Base-by-base conservation (phyloP, 2,113 vertebrate genomes). In the Labeo catla region DNA sequence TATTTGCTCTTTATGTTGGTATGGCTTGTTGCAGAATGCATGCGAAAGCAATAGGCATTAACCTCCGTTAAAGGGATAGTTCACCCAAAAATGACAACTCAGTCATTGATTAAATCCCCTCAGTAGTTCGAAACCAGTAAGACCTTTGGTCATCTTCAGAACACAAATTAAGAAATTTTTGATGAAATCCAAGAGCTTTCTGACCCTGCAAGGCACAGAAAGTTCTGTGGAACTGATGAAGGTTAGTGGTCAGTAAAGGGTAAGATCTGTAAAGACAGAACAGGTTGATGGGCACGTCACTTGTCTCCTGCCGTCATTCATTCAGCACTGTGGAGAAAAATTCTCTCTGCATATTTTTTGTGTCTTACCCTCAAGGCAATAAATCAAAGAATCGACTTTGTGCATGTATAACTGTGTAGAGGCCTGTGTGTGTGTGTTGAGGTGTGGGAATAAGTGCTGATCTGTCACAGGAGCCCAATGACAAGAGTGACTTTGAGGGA, bases 401-500 rank as follows among this genome's bases (percentile, higher is more conserved):
- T 66, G 50, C 76, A 76, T 74, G 52, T 76, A 59, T 63, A 76
- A 70, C 43, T 61, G 19, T 70, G 36, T 43, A 36, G 28, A 50
- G 13, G 66, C 28, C 4, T 16, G n/a, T 65, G 57, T 59, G 57
- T 59, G 57, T 59, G 57, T 65, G 63, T 66, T 11, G 21, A 13
- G 52, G 65, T 81, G 76, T 85, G 34, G 45, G 70, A 81, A 65
- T 68, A 88, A 87, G 36, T 80, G 86, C 66, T 77, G 78, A 89
- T 89, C 83, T 88, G 86, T 90, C 76, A 84, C 73, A 34, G 77
- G 52, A 85, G 84, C 54, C 70, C 83, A 86, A 85, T 86, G 87
- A 81, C 57, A 49, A 68, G 45, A 57, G 23, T 89, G 85, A 90
- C 87, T 89, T 90, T 90, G 84, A 70, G 8, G 50, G 73, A 83